A percentile compares a stretch with the other conserved stretches of the same genome.
phyloP scores from a whole-genome alignment of 2,113 vertebrate genomes.

The Struthidea cinerea region DNA sequence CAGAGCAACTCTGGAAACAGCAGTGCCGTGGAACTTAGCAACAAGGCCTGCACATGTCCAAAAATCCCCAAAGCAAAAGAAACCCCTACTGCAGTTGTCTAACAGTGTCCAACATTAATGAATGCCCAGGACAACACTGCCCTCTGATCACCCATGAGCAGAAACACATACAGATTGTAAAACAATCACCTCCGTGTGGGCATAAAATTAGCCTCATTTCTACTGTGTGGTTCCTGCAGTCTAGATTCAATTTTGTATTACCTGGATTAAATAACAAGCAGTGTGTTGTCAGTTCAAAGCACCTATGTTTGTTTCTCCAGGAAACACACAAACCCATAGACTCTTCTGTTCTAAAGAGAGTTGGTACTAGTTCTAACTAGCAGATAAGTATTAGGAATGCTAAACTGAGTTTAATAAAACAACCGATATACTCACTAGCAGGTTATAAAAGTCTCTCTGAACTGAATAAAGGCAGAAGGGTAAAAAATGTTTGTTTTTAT shows the following conservation, averaged over 20 bases:
- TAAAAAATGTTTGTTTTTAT: neutral
- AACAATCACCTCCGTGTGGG: neutral
- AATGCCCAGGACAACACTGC: neutral
- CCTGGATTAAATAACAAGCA: neutral
- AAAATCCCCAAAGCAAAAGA: neutral
- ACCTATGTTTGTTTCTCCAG: neutral
- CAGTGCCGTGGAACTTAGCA: neutral
- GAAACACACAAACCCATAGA: neutral
- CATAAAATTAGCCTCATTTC: neutral
- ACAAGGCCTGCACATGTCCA: neutral
- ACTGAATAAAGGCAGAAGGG: neutral
- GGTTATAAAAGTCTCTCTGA: neutral
- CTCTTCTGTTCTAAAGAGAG: neutral
- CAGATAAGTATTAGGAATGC: neutral
- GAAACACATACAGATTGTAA: neutral
- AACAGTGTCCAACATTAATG: fast-evolving
- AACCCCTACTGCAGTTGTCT: neutral
- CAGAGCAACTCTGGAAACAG: neutral
- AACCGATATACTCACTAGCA: neutral
- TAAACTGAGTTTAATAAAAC: neutral
- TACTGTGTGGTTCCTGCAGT: neutral
- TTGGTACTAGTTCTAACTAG: neutral
- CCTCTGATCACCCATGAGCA: neutral
- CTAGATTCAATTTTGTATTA: neutral
- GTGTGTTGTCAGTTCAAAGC: neutral